Conservation (phyloP, 1,140 invertebrate species). For the Stegodyphus dumicola region DNA sequence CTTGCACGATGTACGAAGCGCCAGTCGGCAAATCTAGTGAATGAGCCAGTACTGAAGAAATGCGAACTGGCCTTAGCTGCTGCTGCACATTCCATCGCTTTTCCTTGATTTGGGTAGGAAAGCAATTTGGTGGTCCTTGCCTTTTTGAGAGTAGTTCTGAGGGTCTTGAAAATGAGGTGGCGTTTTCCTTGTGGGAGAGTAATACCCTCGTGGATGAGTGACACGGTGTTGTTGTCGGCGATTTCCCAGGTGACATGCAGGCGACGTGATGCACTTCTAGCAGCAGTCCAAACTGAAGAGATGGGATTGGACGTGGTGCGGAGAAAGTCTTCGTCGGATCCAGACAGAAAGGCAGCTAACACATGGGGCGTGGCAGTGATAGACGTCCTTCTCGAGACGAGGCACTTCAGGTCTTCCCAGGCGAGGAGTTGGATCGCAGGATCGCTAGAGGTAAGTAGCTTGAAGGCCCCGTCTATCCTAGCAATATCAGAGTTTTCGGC, state of each 20-base stretch:
- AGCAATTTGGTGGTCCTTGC: too few species aligned
- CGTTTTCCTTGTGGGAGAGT: too few species aligned
- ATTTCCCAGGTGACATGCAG: too few species aligned
- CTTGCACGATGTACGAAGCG: not conserved
- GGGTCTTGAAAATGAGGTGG: too few species aligned
- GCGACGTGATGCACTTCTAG: too few species aligned
- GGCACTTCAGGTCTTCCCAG: fast-evolving
- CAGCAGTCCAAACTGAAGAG: too few species aligned
- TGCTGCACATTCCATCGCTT: not conserved
- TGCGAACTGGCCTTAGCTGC: too few species aligned
- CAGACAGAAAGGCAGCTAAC: not conserved
- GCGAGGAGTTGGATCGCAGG: not conserved
- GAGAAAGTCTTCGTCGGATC: too few species aligned
- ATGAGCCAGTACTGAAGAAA: too few species aligned
- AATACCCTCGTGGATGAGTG: not conserved
- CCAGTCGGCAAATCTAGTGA: not conserved
- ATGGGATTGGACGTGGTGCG: too few species aligned
- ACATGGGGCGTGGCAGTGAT: not conserved
- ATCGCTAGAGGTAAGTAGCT: constrained; percentile 1
- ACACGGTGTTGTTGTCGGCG: not conserved
- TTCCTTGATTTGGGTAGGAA: not conserved
- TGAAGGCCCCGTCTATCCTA: not conserved
- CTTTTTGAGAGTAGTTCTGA: fast-evolving
- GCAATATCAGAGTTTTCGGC: not conserved
- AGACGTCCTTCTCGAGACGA: too few species aligned